Evolutionary conservation across 2,113 vertebrate species (phyloP).

Genomic region (Cyprinodon brontotheroides): DNA sequence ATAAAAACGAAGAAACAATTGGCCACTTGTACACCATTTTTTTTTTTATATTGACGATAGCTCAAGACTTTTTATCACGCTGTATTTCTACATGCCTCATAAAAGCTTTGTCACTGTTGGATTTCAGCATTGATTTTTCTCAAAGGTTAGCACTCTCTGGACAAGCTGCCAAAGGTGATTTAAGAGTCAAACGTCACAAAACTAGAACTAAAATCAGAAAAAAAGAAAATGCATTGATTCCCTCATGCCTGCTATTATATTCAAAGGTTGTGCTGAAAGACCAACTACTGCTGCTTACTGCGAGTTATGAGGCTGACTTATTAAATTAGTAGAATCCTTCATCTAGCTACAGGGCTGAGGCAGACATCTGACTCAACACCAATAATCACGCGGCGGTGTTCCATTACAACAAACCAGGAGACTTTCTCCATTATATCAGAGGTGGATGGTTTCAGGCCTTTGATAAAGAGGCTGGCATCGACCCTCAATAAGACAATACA

Average conservation of each 20-base stretch:
- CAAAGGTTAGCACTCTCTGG: conserved; percentile 1
- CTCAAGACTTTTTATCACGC: not conserved
- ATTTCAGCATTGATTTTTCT: not conserved
- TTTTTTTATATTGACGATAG: not conserved
- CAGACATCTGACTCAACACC: conserved; percentile 28
- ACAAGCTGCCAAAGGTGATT: not conserved
- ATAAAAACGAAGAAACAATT: not conserved
- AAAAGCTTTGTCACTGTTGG: not conserved
- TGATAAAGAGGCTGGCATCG: conserved; percentile 15
- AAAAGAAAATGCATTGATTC: not conserved
- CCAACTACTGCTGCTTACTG: not conserved
- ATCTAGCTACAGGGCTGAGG: not conserved
- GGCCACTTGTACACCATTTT: not conserved
- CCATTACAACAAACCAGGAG: conserved; percentile 25
- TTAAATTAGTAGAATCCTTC: conserved; percentile 5
- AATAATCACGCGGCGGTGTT: conserved; percentile 19
- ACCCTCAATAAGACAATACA: conserved; percentile 49
- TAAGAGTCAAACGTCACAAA: not conserved
- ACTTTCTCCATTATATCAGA: conserved; percentile 28
- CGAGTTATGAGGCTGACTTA: not conserved
- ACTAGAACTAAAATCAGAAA: not conserved
- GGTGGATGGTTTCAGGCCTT: conserved; percentile 35
- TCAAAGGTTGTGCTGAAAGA: not conserved
- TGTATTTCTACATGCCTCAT: not conserved
- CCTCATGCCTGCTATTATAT: not conserved